Evolutionary conservation across 2,797 vertebrate species (phyloP), one percentile per base, ranked within the genome.

Genomic region (Lagocephalus sceleratus): DNA sequence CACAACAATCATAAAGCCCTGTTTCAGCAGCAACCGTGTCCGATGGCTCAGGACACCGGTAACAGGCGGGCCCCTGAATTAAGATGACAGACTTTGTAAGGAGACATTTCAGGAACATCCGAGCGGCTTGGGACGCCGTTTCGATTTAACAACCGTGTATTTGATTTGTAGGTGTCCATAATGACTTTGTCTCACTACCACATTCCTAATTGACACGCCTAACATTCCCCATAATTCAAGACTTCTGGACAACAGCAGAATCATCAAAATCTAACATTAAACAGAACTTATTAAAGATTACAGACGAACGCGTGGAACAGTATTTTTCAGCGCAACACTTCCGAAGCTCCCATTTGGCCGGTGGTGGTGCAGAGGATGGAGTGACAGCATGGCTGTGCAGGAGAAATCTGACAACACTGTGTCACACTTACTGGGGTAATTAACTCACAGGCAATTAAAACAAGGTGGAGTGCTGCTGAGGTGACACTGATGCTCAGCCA

Each of bases 391-490:
- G 59, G 73, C 70, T 66, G 74, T 78, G 76, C 79, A 85, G 80
- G 76, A 77, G 71, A 82, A 86, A 78, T 85, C 86, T 84, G 84
- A 88, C 87, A 88, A 88, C 85, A 86, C 85, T 88, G 85, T 88
- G 89, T 91, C 88, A 89, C 87, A 91, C 87, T 85, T 87, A 60
- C 85, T 75, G 79, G 81, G 85, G 85, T 90, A 88, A 91, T 90
- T 89, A 90, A 89, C 87, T 89, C 65, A 3, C 78, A 88, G 78
- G 87, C 87, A 89, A 91, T 90, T 89, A 89, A 88, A 88, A 86
- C 80, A 81, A 89, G 88, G 88, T 86, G 83, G 76, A 85, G 80
- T 81, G 82, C 74, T 73, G 81, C 82, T 68, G 84, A 82, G 82
- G 85, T 85, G 87, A 85, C 81, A 81, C 70, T 68, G 81, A 83